Evolutionary conservation across 2,113 vertebrate species (phyloP).

Genomic region (Podilymbus podiceps): DNA sequence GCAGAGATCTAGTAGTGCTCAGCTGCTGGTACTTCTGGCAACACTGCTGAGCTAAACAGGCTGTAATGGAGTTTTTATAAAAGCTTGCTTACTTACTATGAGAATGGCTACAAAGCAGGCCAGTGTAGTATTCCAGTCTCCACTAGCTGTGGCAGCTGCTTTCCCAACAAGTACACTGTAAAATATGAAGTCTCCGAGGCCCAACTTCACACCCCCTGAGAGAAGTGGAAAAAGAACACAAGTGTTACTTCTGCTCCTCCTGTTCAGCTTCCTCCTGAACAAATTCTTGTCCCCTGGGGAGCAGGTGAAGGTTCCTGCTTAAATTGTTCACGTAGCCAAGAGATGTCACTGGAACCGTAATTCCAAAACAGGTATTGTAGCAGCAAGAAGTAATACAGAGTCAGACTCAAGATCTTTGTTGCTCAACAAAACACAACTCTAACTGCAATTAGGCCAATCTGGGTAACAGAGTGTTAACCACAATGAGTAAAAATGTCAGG

Average conservation of each 20-base stretch:
- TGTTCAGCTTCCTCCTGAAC: not conserved
- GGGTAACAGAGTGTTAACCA: not conserved
- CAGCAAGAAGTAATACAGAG: not conserved
- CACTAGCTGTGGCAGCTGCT: slow-evolving; percentile 87
- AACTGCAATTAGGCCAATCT: not conserved
- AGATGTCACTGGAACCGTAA: not conserved
- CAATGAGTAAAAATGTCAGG: not conserved
- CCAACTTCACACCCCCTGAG: slow-evolving; percentile 92
- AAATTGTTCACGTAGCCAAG: not conserved
- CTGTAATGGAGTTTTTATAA: not conserved
- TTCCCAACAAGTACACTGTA: slow-evolving; percentile 98
- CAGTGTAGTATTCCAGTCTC: slow-evolving; percentile 96
- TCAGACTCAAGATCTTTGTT: not conserved
- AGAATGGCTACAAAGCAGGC: slow-evolving; percentile 98
- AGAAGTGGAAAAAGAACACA: not conserved
- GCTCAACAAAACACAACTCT: not conserved
- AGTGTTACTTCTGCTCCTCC: not conserved
- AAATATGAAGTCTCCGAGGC: slow-evolving; percentile 99
- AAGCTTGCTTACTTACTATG: slow-evolving; percentile 82
- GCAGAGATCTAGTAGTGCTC: not conserved
- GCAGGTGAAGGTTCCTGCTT: not conserved
- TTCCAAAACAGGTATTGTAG: not conserved
- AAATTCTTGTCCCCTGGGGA: not conserved
- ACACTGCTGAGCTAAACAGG: not conserved
- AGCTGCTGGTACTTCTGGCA: not conserved